Evolutionary conservation across 53 echinoderm and acorn worm genomes (phyloP).

Genomic region (Crossaster papposus): DNA sequence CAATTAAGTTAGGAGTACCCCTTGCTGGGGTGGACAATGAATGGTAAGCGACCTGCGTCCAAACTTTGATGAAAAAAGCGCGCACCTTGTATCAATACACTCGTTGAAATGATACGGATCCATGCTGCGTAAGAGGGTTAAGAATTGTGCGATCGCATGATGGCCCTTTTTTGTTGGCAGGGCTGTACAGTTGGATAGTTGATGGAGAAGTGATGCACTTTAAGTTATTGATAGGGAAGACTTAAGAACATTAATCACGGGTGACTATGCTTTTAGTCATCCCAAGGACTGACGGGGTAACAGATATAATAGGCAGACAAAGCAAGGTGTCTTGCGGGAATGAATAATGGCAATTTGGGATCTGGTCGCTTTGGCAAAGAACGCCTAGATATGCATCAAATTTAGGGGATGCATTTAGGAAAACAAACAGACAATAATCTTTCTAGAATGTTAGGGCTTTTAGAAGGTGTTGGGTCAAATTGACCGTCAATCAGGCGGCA

Average conservation of each 20-base stretch:
- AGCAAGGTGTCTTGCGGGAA: not conserved
- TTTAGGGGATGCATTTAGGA: not conserved
- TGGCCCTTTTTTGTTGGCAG: conserved; percentile 29
- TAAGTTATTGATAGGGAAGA: too few species aligned
- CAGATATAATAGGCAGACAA: not conserved
- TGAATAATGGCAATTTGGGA: not conserved
- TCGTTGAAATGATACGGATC: conserved; percentile 14
- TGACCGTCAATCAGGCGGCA: too few species aligned
- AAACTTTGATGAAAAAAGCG: conserved; percentile 8
- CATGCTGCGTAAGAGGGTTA: not conserved
- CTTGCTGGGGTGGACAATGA: conserved; percentile 2
- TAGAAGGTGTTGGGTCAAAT: too few species aligned
- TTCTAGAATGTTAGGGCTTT: too few species aligned
- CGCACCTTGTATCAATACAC: not conserved
- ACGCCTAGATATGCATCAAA: conserved; percentile 25
- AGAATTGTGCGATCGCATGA: not conserved
- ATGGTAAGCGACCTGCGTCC: not conserved
- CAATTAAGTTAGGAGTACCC: conserved; percentile 18
- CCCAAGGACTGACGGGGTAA: not conserved
- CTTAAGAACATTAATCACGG: too few species aligned
- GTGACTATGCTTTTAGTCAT: not conserved
- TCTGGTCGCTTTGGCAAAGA: not conserved
- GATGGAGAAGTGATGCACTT: not conserved
- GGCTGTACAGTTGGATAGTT: not conserved
- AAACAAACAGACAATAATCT: conserved; percentile 29